Percentiles rank a stretch among this genome's conserved stretches.
Evolutionary conservation across 2,888 invertebrate genomes (phyloP).

Genomic region (Leucozona laternaria): DNA sequence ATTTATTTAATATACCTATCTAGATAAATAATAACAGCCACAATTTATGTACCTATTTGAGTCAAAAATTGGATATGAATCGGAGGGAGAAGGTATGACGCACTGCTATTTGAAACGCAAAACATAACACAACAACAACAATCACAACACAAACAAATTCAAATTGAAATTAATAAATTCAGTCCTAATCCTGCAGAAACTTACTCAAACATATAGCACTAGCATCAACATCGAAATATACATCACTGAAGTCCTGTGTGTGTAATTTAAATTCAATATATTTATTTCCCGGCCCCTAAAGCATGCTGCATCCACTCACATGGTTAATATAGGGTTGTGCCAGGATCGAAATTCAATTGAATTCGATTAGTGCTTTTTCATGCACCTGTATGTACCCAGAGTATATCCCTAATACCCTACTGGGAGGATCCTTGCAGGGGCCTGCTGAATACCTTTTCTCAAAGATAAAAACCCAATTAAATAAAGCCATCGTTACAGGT

Average conservation of each 20-base stretch:
- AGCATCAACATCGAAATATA: background rate
- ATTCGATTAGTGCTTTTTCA: conserved; percentile 48
- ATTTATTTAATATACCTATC: background rate
- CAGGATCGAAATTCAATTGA: conserved; percentile 40
- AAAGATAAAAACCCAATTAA: conserved; percentile 69
- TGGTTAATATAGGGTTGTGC: conserved; percentile 29
- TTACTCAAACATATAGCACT: background rate
- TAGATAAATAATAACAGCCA: background rate
- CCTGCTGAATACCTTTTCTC: background rate
- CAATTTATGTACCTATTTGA: background rate
- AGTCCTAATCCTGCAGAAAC: background rate
- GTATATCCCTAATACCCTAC: background rate
- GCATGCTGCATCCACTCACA: conserved; percentile 14
- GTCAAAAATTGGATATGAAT: background rate
- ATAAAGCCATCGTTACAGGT: conserved; percentile 79
- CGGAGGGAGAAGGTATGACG: background rate
- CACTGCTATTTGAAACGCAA: background rate
- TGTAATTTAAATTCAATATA: conserved; percentile 23
- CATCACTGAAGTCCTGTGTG: background rate
- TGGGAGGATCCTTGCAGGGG: background rate
- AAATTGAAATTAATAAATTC: conserved; percentile 10
- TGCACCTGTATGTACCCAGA: conserved; percentile 5
- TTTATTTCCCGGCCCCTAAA: conserved; percentile 6
- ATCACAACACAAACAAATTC: conserved; percentile 11
- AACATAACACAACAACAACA: background rate